phyloP scores from a whole-genome alignment of 2,888 invertebrate species.

The Drosophila histrio region DNA sequence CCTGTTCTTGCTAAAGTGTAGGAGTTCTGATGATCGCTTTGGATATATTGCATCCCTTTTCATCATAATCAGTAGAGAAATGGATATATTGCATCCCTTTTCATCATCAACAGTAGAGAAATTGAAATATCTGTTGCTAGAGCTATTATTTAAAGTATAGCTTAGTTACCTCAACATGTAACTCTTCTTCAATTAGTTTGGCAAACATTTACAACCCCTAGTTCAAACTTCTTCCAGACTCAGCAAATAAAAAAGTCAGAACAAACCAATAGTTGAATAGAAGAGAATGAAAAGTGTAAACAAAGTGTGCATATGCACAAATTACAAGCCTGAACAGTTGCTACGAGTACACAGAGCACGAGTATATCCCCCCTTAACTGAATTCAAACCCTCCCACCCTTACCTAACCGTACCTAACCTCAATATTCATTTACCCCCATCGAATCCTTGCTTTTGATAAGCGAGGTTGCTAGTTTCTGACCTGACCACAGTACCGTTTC shows the following conservation, averaged over 20 bases:
- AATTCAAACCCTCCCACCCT: not conserved
- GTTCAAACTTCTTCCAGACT: slow-evolving; percentile 7
- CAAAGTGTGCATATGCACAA: slow-evolving; percentile 43
- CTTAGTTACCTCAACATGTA: not conserved
- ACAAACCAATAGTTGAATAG: not conserved
- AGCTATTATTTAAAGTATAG: not conserved
- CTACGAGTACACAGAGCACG: slow-evolving; percentile 15
- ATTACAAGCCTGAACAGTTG: slow-evolving; percentile 35
- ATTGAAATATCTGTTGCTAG: too few species aligned
- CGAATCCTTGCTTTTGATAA: slow-evolving; percentile 32
- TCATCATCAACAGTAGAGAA: too few species aligned
- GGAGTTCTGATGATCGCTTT: too few species aligned
- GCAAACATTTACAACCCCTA: slow-evolving; percentile 23
- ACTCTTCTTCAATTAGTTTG: slow-evolving; percentile 35
- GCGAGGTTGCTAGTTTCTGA: slow-evolving; percentile 33
- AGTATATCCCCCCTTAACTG: not conserved
- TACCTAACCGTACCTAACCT: not conserved
- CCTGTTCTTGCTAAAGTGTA: too few species aligned
- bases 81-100: too few species aligned
- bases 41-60: too few species aligned
- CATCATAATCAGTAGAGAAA: too few species aligned
- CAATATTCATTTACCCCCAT: not conserved
- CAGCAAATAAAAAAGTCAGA: not conserved
- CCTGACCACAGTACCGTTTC: slow-evolving; percentile 21
- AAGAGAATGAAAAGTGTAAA: slow-evolving; percentile 16